phyloP scores from a whole-genome alignment of 2,888 invertebrate species.

The Scaptomyza cyrtandrae region DNA sequence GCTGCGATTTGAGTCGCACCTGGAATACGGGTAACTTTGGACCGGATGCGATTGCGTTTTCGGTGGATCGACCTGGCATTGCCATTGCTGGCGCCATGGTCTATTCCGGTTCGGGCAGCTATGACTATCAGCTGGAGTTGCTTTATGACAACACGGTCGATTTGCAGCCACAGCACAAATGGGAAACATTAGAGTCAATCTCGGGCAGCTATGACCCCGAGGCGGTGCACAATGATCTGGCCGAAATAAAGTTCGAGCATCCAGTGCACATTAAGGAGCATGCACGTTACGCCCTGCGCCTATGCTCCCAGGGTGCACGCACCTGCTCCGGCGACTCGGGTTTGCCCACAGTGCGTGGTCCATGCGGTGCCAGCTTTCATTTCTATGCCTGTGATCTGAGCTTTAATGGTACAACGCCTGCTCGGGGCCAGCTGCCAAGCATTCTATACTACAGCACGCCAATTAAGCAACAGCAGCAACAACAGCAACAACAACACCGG shows the following conservation, averaged over 20 bases:
- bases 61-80: constrained; percentile 95
- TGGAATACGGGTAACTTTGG: constrained; percentile 99
- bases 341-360: constrained; percentile 93
- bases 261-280: constrained; percentile 95
- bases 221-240: constrained; percentile 94
- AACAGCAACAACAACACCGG: constrained; percentile 21
- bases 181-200: constrained; percentile 94
- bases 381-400: constrained; percentile 96
- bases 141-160: constrained; percentile 89
- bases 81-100: constrained; percentile 95
- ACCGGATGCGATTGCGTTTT: constrained; percentile 97
- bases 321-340: constrained; percentile 98
- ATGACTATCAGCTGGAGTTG: constrained; percentile 96
- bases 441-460: constrained; percentile 89
- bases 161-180: constrained; percentile 87
- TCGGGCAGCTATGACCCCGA: constrained; percentile 94
- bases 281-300: constrained; percentile 93
- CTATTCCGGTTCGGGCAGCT: constrained; percentile 94
- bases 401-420: constrained; percentile 97
- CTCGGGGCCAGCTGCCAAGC: constrained; percentile 97
- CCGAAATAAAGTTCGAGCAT: constrained; percentile 95
- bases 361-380: constrained; percentile 95
- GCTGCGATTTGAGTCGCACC: constrained; percentile 94
- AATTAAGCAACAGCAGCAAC: constrained; percentile 76
- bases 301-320: constrained; percentile 95